Percentiles rank a stretch among this genome's conserved stretches.
Conservation (phyloP, 2,113 vertebrate genomes). For the Vulpes ferrilata region DNA sequence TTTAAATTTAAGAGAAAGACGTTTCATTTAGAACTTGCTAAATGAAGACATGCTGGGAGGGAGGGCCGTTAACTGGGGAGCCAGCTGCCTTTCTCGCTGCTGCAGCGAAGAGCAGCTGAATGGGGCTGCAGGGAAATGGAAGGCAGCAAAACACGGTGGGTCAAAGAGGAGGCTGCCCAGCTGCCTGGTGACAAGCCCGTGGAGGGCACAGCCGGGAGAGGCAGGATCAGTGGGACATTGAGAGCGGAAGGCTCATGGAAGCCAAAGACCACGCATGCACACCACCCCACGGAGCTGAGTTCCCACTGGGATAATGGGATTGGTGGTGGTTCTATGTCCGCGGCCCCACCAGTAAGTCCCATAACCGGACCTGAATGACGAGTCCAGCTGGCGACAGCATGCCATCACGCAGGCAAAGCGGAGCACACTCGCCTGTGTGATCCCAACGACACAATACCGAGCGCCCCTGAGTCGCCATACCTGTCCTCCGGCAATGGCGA, state of each 20-base stretch:
- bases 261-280: fast-evolving
- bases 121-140: fast-evolving
- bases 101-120: too few relatives aligned
- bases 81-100: not conserved
- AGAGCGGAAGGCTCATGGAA: fast-evolving
- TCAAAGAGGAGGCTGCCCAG: fast-evolving
- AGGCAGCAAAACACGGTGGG: fast-evolving
- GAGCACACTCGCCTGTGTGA: fast-evolving
- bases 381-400: fast-evolving
- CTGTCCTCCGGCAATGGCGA: slow-evolving; percentile 89
- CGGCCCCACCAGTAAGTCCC: fast-evolving
- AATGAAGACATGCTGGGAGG: not conserved
- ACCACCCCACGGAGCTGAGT: fast-evolving
- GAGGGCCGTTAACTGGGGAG: not conserved
- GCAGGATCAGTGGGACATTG: fast-evolving
- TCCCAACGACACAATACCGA: fast-evolving
- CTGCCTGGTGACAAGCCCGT: not conserved
- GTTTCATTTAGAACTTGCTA: not conserved
- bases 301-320: fast-evolving
- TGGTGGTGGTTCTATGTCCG: fast-evolving
- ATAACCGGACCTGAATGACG: fast-evolving
- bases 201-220: not conserved
- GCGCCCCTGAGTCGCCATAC: slow-evolving; percentile 76
- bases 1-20: slow-evolving; percentile 31
- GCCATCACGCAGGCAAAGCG: fast-evolving